Base-by-base conservation (phyloP, 2,113 vertebrate genomes). In the Triplophysa dalaica region DNA sequence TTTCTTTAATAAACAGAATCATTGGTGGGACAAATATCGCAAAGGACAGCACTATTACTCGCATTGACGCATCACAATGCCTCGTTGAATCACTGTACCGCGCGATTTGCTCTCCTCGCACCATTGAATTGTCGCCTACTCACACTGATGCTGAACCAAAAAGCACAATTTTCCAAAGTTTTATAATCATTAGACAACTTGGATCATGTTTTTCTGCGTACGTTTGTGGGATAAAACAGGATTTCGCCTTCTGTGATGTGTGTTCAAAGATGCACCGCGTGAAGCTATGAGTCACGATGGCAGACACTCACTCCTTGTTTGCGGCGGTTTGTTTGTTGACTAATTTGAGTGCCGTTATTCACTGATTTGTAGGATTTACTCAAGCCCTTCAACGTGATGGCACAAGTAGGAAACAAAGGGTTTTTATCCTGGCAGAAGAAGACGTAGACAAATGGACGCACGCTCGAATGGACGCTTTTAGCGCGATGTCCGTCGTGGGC, bases 1-100 rank as follows among this genome's bases (percentile, higher is more conserved):
- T 86, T 83, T 83, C 60, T 81, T 81, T 84, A 69, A 84, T 77
- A 85, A 86, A 81, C 78, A 81, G 70, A 81, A 83, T 73, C 58
- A 83, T 74, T 85, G 79, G 38, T 72, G 14, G 8, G 17, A 52
- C 17, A 56, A 76, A 72, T 77, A 79, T 84, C 72, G 74, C 77
- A 82, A 43, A 69, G 10, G 75, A 11, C 43, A 69, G 64, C 68
- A 58, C 60, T 74, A 77, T 78, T 56, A 81, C 61, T 78, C 24
- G 79, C 75, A 65, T 29, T 69, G 48, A 79, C 50, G 70, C n/a
- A 22, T 54, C 76, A 73, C 16, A 64, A 58, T 43, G 22, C 54
- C 73, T 26, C 14, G 33, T 60, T n/a, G 56, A 61, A 38, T 38
- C 33, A 38, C 33, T 38, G 6, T 22, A 60, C 19, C 21, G 38